Evolutionary conservation across 2,797 vertebrate genomes (phyloP).

Genomic region (Leptatherina wallacei): DNA sequence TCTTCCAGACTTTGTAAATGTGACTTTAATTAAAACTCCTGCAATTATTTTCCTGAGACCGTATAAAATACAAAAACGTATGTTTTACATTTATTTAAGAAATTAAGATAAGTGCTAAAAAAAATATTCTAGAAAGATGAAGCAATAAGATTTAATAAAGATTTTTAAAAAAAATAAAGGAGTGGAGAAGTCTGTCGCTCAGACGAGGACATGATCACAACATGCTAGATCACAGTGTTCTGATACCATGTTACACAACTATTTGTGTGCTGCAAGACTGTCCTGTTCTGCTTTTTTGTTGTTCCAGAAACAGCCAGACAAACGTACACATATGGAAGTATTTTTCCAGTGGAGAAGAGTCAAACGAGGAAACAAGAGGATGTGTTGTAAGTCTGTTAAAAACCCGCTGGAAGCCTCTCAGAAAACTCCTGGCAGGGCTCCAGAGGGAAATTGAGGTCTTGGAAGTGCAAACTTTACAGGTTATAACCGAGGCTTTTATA

Average conservation of each 20-base stretch:
- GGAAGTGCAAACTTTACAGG: slow-evolving; percentile 36
- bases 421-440: slow-evolving; percentile 45
- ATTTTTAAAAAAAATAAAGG: too few species aligned
- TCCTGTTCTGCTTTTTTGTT: slow-evolving; percentile 65
- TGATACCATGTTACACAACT: slow-evolving; percentile 69
- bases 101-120: not conserved
- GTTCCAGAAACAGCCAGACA: slow-evolving; percentile 43
- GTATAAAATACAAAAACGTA: too few species aligned
- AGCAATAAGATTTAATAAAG: not conserved
- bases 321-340: slow-evolving; percentile 28
- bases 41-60: too few species aligned
- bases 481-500: slow-evolving; percentile 36
- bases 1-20: not conserved
- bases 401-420: slow-evolving; percentile 52
- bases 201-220: slow-evolving; percentile 23
- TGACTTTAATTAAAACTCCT: too few species aligned
- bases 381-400: slow-evolving; percentile 59
- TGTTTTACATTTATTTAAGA: too few species aligned
- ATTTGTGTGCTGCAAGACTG: slow-evolving; percentile 63
- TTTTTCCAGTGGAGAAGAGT: slow-evolving; percentile 47
- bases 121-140: not conserved
- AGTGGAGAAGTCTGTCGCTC: not conserved
- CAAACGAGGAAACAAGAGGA: slow-evolving; percentile 60
- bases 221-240: slow-evolving; percentile 60
- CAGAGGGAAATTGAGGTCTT: slow-evolving; percentile 41